A percentile compares a stretch with the other conserved stretches of the same genome.
Conservation (phyloP, 2,797 vertebrate genomes). For the Tiaroga cobitis region DNA sequence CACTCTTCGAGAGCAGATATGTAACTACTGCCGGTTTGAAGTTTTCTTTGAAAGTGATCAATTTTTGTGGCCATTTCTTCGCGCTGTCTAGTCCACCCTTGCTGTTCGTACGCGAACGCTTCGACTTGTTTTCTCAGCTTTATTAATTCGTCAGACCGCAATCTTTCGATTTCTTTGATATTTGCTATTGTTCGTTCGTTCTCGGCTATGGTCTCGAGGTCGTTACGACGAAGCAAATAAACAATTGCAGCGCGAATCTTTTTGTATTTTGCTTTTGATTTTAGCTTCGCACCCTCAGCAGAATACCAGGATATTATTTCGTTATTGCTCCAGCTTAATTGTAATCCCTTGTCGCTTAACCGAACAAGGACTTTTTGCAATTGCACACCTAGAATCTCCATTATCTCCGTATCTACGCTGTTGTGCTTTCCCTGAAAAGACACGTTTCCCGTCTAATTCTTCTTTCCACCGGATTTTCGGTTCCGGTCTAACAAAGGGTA, state of each 20-base stretch:
- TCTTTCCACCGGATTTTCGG: too few species aligned
- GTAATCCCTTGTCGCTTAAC: neutral
- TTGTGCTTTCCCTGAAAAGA: too few species aligned
- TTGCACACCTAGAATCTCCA: neutral
- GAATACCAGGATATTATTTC: neutral
- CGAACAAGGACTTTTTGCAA: neutral
- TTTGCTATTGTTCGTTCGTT: neutral
- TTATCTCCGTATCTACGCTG: neutral
- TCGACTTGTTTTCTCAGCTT: neutral
- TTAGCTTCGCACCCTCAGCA: neutral
- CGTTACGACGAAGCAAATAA: neutral
- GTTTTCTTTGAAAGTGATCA: neutral
- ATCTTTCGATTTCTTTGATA: neutral
- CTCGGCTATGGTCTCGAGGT: neutral
- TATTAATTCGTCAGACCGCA: neutral
- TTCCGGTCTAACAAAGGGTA: too few species aligned
- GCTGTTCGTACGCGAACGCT: neutral
- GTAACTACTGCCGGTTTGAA: neutral
- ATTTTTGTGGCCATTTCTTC: neutral
- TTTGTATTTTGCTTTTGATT: neutral
- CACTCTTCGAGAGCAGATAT: neutral
- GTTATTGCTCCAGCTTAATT: neutral
- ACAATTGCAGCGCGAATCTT: neutral
- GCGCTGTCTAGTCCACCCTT: neutral
- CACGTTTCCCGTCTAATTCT: too few species aligned